Base-by-base conservation (phyloP, 23 tunicate genomes). In the Botrylloides violaceus region DNA sequence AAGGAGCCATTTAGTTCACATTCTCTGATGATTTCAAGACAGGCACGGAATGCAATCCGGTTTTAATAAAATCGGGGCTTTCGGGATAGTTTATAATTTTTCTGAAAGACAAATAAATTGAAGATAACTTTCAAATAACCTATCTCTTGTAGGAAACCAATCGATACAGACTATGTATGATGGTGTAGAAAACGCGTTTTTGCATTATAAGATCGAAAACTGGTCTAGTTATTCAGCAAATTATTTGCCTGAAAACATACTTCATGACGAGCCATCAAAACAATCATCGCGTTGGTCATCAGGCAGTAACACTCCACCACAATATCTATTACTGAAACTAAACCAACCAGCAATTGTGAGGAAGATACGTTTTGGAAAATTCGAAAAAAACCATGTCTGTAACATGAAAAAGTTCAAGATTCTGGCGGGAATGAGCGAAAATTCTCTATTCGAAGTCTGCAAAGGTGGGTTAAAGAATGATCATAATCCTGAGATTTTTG, bases 211-310 rank as follows among this genome's bases (percentile, higher is more conserved):
- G 15, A 15, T 43, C 12, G 53, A 43, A 7, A 43, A 43, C 12
- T 43, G 53, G 53, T 43, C 53, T 9, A 43, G 53, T 15, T 43
- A 7, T 15, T 43, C 53, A 15, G 53, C 53, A 7, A 9, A 43
- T 43, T 43, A 43, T 15, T 9, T 15, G 15, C 53, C 53, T 9
- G 53, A 43, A 63, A 87, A 87, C 75, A 81, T 87, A 25, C 66
- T 76, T 18, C 78, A 32, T 20, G 76, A 81, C 70, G 66, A 76
- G 59, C 96, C 96, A 12, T 33, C 66, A n/a, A 70, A 76, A 32
- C 96, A 87, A 30, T 81, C 96, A 48, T 87, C 96, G 29, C 60
- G 96, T 33, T 87, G 96, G 96, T 87, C 96, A 31, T 87, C 96
- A 20, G 82, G 63, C 32, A 76, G 78, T 34, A 87, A 87, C 48